These are phyloP conservation scores for Mirza zaza DNA, from an alignment of 2,113 vertebrate species.

Conservation along the genomic window DNA sequence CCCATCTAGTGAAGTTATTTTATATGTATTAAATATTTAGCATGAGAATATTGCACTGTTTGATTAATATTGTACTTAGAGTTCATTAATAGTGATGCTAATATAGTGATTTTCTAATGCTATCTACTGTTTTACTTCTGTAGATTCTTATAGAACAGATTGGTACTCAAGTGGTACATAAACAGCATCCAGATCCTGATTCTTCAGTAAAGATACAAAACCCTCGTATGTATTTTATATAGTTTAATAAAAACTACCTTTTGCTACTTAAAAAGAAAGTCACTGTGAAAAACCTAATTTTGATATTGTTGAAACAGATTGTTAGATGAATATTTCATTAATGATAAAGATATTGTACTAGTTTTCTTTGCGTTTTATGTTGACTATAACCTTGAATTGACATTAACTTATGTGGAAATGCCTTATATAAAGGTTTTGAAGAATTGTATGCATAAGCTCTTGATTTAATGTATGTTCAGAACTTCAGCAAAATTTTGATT, in stretches of 20 bases:
- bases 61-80: background rate
- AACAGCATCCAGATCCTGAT: constrained; percentile 98
- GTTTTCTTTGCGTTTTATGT: constrained; percentile 38
- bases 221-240: constrained; percentile 91
- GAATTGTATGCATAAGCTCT: constrained; percentile 53
- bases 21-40: background rate
- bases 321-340: constrained; percentile 30
- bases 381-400: constrained; percentile 52
- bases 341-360: background rate
- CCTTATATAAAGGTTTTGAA: constrained; percentile 68
- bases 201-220: constrained; percentile 98
- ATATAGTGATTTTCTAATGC: constrained; percentile 29
- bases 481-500: constrained; percentile 86
- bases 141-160: constrained; percentile 98
- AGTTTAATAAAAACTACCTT: background rate
- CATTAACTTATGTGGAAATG: background rate
- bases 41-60: background rate
- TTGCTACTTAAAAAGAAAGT: constrained; percentile 1
- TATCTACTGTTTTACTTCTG: constrained; percentile 57
- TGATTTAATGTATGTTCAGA: constrained; percentile 87
- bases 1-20: background rate
- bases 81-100: background rate
- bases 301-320: background rate
- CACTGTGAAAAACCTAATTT: background rate
- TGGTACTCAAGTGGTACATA: constrained; percentile 98